phyloP scores from a whole-genome alignment of 1,140 invertebrate species.

The Geopemphigus sp. region DNA sequence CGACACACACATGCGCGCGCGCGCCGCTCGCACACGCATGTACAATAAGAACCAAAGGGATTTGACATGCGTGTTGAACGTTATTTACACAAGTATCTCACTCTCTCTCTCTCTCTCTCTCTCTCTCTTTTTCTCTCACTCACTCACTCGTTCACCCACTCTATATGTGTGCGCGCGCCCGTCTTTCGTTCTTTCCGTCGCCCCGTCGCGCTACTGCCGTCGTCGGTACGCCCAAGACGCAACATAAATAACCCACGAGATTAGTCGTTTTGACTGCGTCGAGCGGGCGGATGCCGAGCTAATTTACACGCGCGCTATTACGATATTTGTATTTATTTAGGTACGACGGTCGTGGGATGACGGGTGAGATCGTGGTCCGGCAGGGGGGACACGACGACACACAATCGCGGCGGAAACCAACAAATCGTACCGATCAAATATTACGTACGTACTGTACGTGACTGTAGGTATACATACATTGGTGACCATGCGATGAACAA shows the following conservation, averaged over 20 bases:
- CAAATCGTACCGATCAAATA: no score
- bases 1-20: no score
- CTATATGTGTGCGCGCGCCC: no score
- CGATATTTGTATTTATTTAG: neutral
- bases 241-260: conserved; percentile 34
- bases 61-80: conserved; percentile 23
- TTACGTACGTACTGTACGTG: no score
- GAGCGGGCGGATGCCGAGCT: neutral
- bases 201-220: neutral
- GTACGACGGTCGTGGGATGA: no score
- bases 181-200: no score
- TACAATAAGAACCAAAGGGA: neutral
- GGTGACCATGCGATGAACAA: no score
- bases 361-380: no score
- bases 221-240: conserved; percentile 11
- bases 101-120: neutral
- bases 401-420: no score
- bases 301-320: conserved; percentile 17
- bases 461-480: no score
- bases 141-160: neutral
- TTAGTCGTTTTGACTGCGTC: conserved; percentile 20
- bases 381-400: no score
- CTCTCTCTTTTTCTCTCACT: neutral
- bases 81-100: conserved; percentile 20
- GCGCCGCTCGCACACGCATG: no score